Evolutionary conservation across 2,113 vertebrate genomes (phyloP).

Genomic region (Suricata suricatta): DNA sequence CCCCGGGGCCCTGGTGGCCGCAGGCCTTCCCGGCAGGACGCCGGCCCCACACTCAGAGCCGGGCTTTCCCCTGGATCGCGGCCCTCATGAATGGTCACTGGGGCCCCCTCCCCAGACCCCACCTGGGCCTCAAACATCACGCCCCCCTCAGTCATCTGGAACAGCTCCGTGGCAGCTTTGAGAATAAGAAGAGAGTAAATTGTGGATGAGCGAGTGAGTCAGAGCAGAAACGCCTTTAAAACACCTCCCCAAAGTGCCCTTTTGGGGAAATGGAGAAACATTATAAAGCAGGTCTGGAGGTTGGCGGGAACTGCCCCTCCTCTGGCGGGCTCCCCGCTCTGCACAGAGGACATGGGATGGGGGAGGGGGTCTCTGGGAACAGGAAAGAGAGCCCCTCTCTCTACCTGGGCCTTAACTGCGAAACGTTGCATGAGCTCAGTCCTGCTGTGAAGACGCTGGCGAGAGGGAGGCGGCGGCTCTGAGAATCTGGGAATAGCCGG

Average conservation of each 20-base stretch:
- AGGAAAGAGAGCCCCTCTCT: slow-evolving; percentile 70
- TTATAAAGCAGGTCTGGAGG: neutral
- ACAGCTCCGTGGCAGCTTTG: neutral
- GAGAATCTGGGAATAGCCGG: slow-evolving; percentile 65
- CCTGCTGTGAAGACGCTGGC: slow-evolving; percentile 48
- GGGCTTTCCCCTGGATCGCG: too few species aligned
- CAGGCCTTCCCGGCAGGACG: neutral
- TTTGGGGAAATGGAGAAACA: slow-evolving; percentile 46
- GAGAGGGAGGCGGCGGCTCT: slow-evolving; percentile 43
- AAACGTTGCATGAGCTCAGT: slow-evolving; percentile 79
- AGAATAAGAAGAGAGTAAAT: neutral
- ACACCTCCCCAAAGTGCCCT: slow-evolving; percentile 69
- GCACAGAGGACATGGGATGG: neutral
- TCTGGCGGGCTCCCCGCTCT: fast-evolving
- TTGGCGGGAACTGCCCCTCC: fast-evolving
- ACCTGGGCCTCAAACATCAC: fast-evolving
- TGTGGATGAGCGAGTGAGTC: neutral
- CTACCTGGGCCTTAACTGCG: slow-evolving; percentile 79
- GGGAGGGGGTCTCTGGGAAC: slow-evolving; percentile 53
- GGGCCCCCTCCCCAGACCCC: neutral
- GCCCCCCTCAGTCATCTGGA: neutral
- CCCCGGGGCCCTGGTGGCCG: neutral
- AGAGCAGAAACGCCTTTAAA: neutral
- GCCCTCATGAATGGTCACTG: too few species aligned
- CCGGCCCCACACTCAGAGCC: neutral